These are phyloP conservation scores for Prosopocoilus inquinatus DNA, from an alignment of 2,888 invertebrate genomes.

Conservation along the genomic window DNA sequence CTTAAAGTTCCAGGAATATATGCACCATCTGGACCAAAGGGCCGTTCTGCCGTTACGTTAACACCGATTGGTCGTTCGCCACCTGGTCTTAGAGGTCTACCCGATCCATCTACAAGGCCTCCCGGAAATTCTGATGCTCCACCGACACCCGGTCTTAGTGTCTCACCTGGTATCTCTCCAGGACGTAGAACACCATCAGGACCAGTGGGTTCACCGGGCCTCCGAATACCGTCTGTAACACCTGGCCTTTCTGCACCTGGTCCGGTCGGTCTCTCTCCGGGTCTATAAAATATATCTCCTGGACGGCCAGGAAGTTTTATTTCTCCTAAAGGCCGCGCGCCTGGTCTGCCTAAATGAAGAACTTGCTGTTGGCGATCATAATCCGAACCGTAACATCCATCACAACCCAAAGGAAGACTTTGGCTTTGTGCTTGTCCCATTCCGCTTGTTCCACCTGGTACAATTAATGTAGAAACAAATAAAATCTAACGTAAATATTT, in stretches of 20 bases:
- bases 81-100: constrained; percentile 19
- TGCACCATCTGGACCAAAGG: too few species aligned
- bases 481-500: background rate
- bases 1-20: too few species aligned
- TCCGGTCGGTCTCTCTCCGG: constrained; percentile 4
- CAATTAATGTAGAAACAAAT: constrained; percentile 5
- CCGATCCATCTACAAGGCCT: constrained; percentile 14
- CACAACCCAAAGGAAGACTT: constrained; percentile 68
- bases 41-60: too few species aligned
- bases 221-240: background rate
- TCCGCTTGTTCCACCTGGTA: constrained; percentile 73
- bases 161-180: constrained; percentile 4
- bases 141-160: background rate
- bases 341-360: background rate
- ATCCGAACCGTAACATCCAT: constrained; percentile 59
- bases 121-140: constrained; percentile 8
- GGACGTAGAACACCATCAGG: constrained; percentile 8
- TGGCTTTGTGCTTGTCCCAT: constrained; percentile 91
- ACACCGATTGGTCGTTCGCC: background rate
- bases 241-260: constrained; percentile 8
- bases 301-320: background rate
- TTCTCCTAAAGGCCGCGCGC: background rate
- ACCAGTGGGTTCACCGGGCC: background rate
- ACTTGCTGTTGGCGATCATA: background rate
- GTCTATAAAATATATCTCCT: constrained; percentile 1